Percentiles rank a stretch among this genome's conserved stretches.
These are phyloP conservation scores for Chymomyza amoena DNA, from an alignment of 2,888 invertebrate genomes.

Conservation along the genomic window DNA sequence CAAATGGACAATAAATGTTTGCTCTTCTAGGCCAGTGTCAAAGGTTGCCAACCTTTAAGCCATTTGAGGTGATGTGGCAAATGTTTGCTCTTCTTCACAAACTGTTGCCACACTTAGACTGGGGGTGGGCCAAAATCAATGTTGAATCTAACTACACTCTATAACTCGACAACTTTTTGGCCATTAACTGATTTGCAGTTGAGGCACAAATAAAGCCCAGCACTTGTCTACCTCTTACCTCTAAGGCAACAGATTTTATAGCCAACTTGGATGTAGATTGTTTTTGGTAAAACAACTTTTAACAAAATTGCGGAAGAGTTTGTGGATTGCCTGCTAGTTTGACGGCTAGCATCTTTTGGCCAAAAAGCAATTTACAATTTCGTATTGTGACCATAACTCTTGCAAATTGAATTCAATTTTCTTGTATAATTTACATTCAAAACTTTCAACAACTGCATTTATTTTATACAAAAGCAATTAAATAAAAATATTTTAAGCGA, in stretches of 20 bases:
- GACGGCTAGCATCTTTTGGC: slow-evolving; percentile 23
- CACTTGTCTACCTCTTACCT: neutral
- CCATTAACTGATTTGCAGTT: slow-evolving; percentile 11
- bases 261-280: neutral
- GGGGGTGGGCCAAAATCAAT: slow-evolving; percentile 46
- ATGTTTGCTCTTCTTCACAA: slow-evolving; percentile 36
- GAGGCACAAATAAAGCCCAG: slow-evolving; percentile 34
- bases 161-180: slow-evolving; percentile 15
- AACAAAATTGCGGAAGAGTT: neutral
- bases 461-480: slow-evolving; percentile 27
- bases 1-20: slow-evolving; percentile 1
- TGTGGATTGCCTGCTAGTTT: neutral
- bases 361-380: slow-evolving; percentile 39
- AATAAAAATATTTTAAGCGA: slow-evolving; percentile 30
- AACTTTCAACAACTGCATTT: slow-evolving; percentile 21
- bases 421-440: slow-evolving; percentile 22
- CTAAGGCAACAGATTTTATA: neutral
- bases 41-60: slow-evolving; percentile 25
- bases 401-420: slow-evolving; percentile 33
- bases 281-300: neutral
- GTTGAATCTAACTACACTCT: slow-evolving; percentile 53
- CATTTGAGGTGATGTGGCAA: neutral
- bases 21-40: slow-evolving; percentile 19
- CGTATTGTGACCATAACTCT: slow-evolving; percentile 31
- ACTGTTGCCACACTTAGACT: slow-evolving; percentile 40